Percentiles rank a stretch among this genome's conserved stretches.
Evolutionary conservation across 2,113 vertebrate species (phyloP).

Genomic region (Tretioscincus oriximinensis): DNA sequence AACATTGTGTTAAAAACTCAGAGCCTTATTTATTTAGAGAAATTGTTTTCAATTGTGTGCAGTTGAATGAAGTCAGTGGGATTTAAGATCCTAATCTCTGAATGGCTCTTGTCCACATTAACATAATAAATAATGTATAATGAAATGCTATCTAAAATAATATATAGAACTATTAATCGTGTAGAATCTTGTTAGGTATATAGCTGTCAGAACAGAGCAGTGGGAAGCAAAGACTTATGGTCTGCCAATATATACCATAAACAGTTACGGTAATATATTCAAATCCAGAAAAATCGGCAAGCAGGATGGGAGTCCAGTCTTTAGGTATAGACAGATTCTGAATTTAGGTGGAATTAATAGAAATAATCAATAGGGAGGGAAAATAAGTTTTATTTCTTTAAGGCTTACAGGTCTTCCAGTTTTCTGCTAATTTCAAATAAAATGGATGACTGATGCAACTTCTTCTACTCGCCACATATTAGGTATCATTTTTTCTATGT

Average conservation of each 20-base stretch:
- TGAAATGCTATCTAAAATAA: slow-evolving; percentile 7
- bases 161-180: slow-evolving; percentile 8
- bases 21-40: neutral
- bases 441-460: neutral
- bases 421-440: neutral
- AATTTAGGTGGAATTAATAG: neutral
- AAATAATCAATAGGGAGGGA: neutral
- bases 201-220: neutral
- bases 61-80: neutral
- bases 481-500: neutral
- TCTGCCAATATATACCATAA: too few species aligned
- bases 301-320: neutral
- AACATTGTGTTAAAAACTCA: neutral
- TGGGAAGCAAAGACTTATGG: neutral
- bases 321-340: neutral
- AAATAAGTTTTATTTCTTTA: neutral
- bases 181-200: neutral
- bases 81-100: neutral
- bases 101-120: neutral
- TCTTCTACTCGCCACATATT: neutral
- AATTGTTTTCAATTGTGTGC: neutral
- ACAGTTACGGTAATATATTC: neutral
- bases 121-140: neutral
- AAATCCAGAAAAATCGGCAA: neutral
- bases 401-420: neutral